phyloP scores from a whole-genome alignment of 1,140 invertebrate genomes.

The Zeugodacus cucurbitae region DNA sequence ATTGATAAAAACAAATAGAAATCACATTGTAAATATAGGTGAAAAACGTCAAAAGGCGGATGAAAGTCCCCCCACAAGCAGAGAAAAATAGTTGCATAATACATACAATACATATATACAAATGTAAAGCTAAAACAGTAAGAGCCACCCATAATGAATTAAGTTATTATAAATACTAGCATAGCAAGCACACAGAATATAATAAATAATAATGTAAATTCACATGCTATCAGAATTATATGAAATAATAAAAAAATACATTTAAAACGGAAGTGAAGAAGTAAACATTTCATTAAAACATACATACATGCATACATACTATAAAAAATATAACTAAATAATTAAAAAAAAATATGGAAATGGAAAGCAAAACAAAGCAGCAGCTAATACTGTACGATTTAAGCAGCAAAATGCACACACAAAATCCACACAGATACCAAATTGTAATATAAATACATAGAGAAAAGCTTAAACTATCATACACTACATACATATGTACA shows the following conservation, averaged over 20 bases:
- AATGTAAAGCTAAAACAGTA: conserved; percentile 32
- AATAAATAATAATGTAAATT: neutral
- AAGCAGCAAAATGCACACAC: neutral
- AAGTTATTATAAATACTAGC: neutral
- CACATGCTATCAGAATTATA: neutral
- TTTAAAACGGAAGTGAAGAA: neutral
- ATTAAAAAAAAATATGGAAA: neutral
- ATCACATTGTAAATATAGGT: conserved; percentile 52
- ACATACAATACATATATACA: conserved; percentile 18
- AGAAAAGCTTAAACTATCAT: neutral
- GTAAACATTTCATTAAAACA: conserved; percentile 33
- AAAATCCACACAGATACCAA: neutral
- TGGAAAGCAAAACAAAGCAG: conserved; percentile 18
- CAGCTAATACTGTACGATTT: neutral
- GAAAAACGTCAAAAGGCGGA: conserved; percentile 52
- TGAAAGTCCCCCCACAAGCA: conserved; percentile 60
- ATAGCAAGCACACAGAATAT: neutral
- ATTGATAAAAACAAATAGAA: neutral
- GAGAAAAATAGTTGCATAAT: conserved; percentile 13
- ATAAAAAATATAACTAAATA: conserved; percentile 10
- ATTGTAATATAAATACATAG: neutral
- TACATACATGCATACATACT: conserved; percentile 5
- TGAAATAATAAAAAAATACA: neutral
- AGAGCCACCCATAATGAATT: conserved; percentile 5
- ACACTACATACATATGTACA: neutral